Conservation (phyloP, 2,113 vertebrate genomes). For the Malurus cyaneus region DNA sequence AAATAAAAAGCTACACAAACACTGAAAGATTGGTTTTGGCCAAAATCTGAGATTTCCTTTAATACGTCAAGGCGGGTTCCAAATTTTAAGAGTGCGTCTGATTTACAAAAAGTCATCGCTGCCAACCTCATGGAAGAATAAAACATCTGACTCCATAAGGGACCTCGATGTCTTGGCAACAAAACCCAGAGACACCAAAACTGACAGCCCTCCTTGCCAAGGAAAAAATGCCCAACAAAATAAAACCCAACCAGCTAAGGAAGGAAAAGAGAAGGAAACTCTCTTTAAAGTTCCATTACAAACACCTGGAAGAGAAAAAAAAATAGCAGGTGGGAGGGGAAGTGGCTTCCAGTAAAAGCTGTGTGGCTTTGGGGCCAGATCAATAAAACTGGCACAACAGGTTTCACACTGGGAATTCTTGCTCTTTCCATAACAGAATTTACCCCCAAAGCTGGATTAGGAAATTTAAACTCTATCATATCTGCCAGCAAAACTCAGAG, state of each 20-base stretch:
- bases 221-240: background rate
- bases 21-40: background rate
- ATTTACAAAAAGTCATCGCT: background rate
- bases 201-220: background rate
- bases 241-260: background rate
- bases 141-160: background rate
- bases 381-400: background rate
- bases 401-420: background rate
- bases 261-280: background rate
- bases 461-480: fast-evolving
- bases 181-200: background rate
- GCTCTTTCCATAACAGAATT: fast-evolving
- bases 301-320: background rate
- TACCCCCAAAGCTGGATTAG: no score
- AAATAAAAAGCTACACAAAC: background rate
- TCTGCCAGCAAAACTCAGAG: background rate
- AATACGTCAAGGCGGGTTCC: background rate
- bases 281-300: background rate
- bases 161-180: background rate
- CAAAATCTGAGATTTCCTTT: background rate
- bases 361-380: background rate
- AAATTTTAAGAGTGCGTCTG: background rate
- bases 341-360: background rate
- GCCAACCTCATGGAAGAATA: background rate
- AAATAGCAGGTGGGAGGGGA: background rate